A percentile compares a stretch with the other conserved stretches of the same genome.
Conservation (phyloP, 2,113 vertebrate genomes). For the Brachyhypopomus occidentalis region DNA sequence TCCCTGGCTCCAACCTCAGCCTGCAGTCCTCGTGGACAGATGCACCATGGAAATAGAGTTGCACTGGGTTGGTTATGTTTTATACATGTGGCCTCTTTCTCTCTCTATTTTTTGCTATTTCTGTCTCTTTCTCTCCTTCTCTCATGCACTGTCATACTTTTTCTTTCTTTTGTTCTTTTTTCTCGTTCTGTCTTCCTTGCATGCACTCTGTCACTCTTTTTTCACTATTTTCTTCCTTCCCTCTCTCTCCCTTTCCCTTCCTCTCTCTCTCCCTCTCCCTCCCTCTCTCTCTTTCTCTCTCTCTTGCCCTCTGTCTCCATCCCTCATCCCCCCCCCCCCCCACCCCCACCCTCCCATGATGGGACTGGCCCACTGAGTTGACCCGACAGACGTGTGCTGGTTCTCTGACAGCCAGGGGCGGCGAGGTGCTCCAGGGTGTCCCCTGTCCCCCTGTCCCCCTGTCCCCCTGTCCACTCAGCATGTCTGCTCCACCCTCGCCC, state of each 20-base stretch:
- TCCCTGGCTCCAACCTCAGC: too few relatives aligned
- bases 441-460: slow-evolving; percentile 12
- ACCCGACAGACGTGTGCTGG: background rate
- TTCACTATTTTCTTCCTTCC: background rate
- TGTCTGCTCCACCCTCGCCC: slow-evolving; percentile 26
- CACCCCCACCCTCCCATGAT: background rate
- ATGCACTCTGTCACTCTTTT: background rate
- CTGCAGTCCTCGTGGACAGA: background rate
- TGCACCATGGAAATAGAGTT: background rate
- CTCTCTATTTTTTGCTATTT: background rate
- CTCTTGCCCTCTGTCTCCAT: too few relatives aligned
- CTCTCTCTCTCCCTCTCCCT: background rate
- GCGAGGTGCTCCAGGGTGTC: background rate
- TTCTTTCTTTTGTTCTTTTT: background rate
- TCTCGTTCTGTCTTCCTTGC: background rate
- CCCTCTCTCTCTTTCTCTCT: background rate
- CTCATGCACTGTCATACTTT: background rate
- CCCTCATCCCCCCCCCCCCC: too few relatives aligned
- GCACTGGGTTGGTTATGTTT: slow-evolving; percentile 1
- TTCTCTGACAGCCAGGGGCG: slow-evolving; percentile 25
- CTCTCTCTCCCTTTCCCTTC: background rate
- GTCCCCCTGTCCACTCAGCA: slow-evolving; percentile 37
- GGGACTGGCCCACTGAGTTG: background rate
- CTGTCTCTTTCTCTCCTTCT: background rate
- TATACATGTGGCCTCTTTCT: background rate